Evolutionary conservation across 2,797 vertebrate genomes (phyloP).

Genomic region (Dicrostonyx torquatus): DNA sequence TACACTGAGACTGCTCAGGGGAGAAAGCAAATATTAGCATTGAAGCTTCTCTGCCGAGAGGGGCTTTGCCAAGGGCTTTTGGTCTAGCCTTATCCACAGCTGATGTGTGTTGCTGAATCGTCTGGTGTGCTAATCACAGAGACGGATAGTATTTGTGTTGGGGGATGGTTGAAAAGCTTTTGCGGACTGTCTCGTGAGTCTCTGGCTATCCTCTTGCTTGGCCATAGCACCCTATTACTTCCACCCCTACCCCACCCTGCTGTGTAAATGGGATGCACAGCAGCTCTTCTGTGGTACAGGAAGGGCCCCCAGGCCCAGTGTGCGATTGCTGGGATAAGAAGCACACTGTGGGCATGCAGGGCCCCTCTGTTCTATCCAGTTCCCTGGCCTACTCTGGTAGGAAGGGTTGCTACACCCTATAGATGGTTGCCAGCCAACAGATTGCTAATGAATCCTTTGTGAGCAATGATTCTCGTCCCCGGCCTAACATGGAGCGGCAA

Average conservation of each 20-base stretch:
- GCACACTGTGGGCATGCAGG: fast-evolving
- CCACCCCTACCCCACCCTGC: background rate
- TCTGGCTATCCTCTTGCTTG: background rate
- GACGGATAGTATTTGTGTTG: background rate
- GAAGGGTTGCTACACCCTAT: background rate
- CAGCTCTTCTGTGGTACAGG: background rate
- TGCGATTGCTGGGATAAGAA: background rate
- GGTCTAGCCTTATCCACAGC: background rate
- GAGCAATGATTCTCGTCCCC: background rate
- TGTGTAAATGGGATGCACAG: background rate
- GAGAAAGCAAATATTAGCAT: background rate
- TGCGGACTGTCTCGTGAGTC: background rate
- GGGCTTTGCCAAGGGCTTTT: background rate
- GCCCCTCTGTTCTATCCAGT: background rate
- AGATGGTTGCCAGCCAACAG: background rate
- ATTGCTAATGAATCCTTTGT: background rate
- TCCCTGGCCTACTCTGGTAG: background rate
- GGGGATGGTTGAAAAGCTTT: background rate
- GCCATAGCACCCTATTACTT: background rate
- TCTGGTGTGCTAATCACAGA: background rate
- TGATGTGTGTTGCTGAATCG: background rate
- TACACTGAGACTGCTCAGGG: background rate
- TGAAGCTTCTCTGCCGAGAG: background rate
- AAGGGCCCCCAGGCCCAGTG: background rate
- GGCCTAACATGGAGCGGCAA: conserved; percentile 7